phyloP scores from a whole-genome alignment of 2,113 vertebrate genomes.

The Tichodroma muraria region DNA sequence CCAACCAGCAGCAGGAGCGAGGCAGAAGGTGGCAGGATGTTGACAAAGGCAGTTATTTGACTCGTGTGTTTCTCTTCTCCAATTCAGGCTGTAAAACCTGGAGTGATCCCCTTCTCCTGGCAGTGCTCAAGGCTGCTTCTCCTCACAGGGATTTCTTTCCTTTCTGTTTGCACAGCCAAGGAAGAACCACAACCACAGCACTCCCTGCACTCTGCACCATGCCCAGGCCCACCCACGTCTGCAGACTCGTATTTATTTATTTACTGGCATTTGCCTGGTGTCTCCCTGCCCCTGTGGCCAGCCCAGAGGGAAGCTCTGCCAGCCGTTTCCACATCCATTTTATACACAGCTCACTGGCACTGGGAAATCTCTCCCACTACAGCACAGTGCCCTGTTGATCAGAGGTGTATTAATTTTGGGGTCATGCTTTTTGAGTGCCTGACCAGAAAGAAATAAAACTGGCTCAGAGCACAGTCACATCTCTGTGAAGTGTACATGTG shows the following conservation, averaged over 20 bases:
- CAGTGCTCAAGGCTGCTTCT: not conserved
- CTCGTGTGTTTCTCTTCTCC: constrained; percentile 8
- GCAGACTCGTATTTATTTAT: not conserved
- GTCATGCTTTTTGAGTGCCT: not conserved
- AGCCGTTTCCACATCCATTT: not conserved
- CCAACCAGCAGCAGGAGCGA: constrained; percentile 5
- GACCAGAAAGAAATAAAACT: not conserved
- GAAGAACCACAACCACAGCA: not conserved
- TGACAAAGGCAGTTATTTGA: constrained; percentile 39
- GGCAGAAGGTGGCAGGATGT: constrained; percentile 5
- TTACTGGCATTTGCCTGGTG: not conserved
- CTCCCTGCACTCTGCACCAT: accelerated
- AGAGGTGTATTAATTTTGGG: not conserved
- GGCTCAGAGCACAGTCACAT: not conserved
- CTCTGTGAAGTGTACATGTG: not conserved
- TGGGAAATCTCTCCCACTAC: not conserved
- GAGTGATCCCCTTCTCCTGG: not conserved
- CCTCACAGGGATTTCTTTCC: not conserved
- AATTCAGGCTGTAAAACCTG: constrained; percentile 27
- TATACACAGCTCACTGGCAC: not conserved
- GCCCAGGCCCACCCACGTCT: not conserved
- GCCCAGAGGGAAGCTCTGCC: not conserved
- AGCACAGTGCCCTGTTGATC: not conserved
- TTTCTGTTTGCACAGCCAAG: not conserved
- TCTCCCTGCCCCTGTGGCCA: not conserved